phyloP scores from a whole-genome alignment of 2,113 vertebrate genomes.

The Hemiprocne comata region DNA sequence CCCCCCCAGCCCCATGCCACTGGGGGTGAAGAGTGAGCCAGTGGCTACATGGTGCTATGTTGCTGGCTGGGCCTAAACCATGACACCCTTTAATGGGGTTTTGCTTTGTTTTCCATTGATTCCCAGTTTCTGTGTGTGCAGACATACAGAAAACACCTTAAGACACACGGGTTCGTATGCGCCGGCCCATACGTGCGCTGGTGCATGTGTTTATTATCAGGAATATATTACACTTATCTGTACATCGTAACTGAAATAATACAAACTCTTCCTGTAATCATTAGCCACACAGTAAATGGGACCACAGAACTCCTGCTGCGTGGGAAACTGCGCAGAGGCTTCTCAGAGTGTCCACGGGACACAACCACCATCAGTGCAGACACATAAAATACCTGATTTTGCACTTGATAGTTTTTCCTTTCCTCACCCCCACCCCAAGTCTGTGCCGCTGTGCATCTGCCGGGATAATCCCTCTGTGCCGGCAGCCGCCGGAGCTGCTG shows the following conservation, averaged over 20 bases:
- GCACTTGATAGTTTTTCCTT: conserved; percentile 40
- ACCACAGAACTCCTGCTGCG: neutral
- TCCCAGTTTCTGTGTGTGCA: neutral
- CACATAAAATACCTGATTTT: conserved; percentile 77
- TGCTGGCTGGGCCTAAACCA: no score
- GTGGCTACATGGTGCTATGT: no score
- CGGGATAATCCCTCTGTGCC: rapidly evolving
- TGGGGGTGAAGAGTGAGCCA: no score
- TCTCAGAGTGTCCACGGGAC: conserved; percentile 79
- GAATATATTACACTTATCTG: conserved; percentile 72
- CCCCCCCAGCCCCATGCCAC: no score
- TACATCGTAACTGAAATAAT: conserved; percentile 65
- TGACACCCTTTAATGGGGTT: neutral
- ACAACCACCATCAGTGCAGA: conserved; percentile 78
- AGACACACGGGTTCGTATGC: conserved; percentile 57
- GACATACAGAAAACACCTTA: neutral
- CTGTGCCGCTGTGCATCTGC: neutral
- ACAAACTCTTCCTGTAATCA: conserved; percentile 50
- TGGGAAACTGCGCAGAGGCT: conserved; percentile 68
- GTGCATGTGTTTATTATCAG: conserved; percentile 63
- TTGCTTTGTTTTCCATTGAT: neutral
- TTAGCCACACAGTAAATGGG: conserved; percentile 56
- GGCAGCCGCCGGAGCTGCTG: rapidly evolving
- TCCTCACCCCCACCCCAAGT: neutral
- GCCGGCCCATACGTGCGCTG: conserved; percentile 38